Evolutionary conservation across 2,113 vertebrate genomes (phyloP).

Genomic region (Hyperopisus bebe): DNA sequence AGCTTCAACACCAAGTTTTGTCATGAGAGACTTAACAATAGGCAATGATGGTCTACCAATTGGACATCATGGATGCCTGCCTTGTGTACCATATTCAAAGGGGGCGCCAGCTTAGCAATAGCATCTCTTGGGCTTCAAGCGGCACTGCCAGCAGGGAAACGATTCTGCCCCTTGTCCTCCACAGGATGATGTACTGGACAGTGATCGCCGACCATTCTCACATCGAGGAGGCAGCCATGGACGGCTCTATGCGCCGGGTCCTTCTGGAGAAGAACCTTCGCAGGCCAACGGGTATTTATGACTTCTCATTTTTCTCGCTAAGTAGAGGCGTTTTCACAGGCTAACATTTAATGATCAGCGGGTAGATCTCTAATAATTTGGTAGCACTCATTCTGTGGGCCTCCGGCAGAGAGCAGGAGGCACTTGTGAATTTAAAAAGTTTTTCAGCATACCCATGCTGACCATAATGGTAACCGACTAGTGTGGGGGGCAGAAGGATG

Average conservation of each 20-base stretch:
- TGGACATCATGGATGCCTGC: background rate
- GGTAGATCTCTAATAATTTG: background rate
- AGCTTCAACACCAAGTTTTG: background rate
- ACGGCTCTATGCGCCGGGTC: slow-evolving; percentile 84
- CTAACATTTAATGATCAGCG: background rate
- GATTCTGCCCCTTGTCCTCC: slow-evolving; percentile 20
- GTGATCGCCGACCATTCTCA: slow-evolving; percentile 90
- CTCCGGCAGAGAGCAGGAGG: background rate
- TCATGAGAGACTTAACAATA: background rate
- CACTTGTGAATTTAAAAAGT: slow-evolving; percentile 3
- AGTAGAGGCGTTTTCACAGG: background rate
- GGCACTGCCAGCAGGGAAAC: background rate
- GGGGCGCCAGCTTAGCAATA: background rate
- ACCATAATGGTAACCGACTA: background rate
- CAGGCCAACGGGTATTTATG: slow-evolving; percentile 80
- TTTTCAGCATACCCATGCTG: background rate
- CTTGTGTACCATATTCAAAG: background rate
- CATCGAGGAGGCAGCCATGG: slow-evolving; percentile 94
- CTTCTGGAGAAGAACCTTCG: slow-evolving; percentile 87
- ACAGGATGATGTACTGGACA: slow-evolving; percentile 98
- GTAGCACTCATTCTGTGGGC: background rate
- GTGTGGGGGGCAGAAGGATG: background rate
- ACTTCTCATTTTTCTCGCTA: background rate
- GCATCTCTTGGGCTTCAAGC: background rate
- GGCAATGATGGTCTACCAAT: background rate